Evolutionary conservation across 92 coral and sea anemone species (phyloP), one percentile per base, ranked within the genome.

Genomic region (Muricea muricata): DNA sequence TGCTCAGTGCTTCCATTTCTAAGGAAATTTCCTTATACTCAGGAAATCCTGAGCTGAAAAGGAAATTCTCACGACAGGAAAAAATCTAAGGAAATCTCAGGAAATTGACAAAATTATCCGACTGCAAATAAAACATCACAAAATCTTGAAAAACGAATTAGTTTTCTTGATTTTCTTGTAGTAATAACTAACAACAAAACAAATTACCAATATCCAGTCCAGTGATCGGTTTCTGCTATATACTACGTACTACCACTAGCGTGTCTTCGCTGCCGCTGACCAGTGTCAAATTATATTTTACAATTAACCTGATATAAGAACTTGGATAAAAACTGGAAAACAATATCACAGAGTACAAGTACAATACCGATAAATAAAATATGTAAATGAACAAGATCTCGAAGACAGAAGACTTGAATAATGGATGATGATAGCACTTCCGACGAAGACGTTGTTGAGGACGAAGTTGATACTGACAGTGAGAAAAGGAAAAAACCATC

Each of bases 11-110:
- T 55, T 55, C 65, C 65, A 55, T 21, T 55, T 55, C 65, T 55
- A 13, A 55, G 65, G 65, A 55, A 55, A 55, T 55, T 55, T 55
- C 65, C 65, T n/a, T n/a, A n/a, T n/a, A n/a, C n/a, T n/a, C n/a
- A n/a, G n/a, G n/a, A 21, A 26, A 58, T 58, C 33, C 67, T 17
- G 30, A 58, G 30, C 29, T 58, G 6, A 58, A 58, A 58, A 58
- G 67, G 67, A 58, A 58, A 58, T 58, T 58, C 67, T 58, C 67
- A 58, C 30, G 67, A 58, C 0, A 25, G 24, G 33, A 58, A 58
- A 58, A 58, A 58, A 58, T 58, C 66, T 58, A 6, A 58, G 66
- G 66, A 58, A 58, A 58, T 58, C 30, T 58, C 32, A 26, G 29
- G 32, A 58, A 58, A 58, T 21, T 25, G 10, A 8, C 10, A 20